These are phyloP conservation scores for Drosophila borealis DNA, from an alignment of 2,888 invertebrate genomes.

Conservation along the genomic window DNA sequence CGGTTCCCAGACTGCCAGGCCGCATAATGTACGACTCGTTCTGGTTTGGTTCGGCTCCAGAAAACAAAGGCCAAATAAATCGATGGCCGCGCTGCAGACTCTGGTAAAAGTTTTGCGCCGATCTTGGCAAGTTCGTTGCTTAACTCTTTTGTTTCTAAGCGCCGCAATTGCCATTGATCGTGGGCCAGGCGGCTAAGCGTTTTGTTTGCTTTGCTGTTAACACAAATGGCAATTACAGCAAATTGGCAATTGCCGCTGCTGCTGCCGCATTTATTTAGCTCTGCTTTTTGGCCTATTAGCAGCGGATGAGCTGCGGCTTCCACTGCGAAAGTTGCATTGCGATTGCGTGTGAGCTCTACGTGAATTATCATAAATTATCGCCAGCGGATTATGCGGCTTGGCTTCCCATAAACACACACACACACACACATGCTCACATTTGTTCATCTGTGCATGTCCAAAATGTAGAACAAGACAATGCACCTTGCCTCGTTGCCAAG, in stretches of 20 bases:
- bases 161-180: conserved; percentile 57
- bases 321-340: conserved; percentile 58
- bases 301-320: conserved; percentile 49
- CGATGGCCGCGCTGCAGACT: conserved; percentile 10
- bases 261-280: conserved; percentile 26
- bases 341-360: conserved; percentile 64
- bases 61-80: conserved; percentile 60
- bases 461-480: conserved; percentile 63
- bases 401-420: conserved; percentile 22
- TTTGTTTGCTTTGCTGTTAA: conserved; percentile 74
- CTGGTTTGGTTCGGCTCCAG: conserved; percentile 30
- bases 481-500: conserved; percentile 23
- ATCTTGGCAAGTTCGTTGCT: conserved; percentile 62
- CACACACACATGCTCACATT: conserved; percentile 11
- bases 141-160: conserved; percentile 48
- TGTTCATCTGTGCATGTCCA: conserved; percentile 30
- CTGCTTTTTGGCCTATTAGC: conserved; percentile 58
- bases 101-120: conserved; percentile 61
- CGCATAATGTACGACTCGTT: conserved; percentile 52
- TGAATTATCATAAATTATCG: conserved; percentile 76
- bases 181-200: conserved; percentile 54
- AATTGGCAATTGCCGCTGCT: conserved; percentile 58
- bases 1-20: conserved; percentile 58
- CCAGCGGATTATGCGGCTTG: conserved; percentile 62
- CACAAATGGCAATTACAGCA: conserved; percentile 73